Evolutionary conservation across 2,888 invertebrate genomes (phyloP).

Genomic region (Dorcus parallelipipedus): DNA sequence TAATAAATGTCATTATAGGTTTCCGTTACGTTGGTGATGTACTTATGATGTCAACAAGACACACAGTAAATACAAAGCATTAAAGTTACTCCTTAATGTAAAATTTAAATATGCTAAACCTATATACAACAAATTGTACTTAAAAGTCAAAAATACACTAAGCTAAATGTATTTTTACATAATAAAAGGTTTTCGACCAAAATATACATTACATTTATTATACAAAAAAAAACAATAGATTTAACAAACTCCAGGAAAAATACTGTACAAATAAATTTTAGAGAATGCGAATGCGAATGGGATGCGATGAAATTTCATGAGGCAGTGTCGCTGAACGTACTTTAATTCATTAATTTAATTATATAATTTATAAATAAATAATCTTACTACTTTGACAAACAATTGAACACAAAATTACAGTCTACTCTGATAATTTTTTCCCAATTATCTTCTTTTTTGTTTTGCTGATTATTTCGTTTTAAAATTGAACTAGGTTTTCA

Average conservation of each 20-base stretch:
- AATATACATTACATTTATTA: constrained; percentile 19
- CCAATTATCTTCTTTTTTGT: not conserved
- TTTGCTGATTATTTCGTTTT: not conserved
- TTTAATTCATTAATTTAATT: constrained; percentile 11
- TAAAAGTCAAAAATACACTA: constrained; percentile 24
- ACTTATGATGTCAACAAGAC: constrained; percentile 18
- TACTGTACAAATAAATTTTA: constrained; percentile 11
- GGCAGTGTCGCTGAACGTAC: constrained; percentile 16
- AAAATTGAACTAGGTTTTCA: constrained; percentile 6
- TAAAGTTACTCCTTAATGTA: not conserved
- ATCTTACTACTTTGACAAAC: constrained; percentile 16
- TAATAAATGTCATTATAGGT: constrained; percentile 24
- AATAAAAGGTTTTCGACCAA: constrained; percentile 8
- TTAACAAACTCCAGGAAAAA: constrained; percentile 17
- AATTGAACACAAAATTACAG: constrained; percentile 33
- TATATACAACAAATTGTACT: constrained; percentile 36
- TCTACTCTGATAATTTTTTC: constrained; percentile 25
- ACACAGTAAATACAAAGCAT: constrained; percentile 11
- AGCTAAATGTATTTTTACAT: constrained; percentile 12
- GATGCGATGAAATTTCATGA: constrained; percentile 12
- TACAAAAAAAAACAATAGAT: constrained; percentile 19
- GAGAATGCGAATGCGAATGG: constrained; percentile 8
- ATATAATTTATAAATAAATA: constrained; percentile 23
- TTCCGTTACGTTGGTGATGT: constrained; percentile 18
- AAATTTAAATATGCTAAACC: constrained; percentile 20